Conservation (phyloP, 2,113 vertebrate genomes). For the Scatophagus argus region DNA sequence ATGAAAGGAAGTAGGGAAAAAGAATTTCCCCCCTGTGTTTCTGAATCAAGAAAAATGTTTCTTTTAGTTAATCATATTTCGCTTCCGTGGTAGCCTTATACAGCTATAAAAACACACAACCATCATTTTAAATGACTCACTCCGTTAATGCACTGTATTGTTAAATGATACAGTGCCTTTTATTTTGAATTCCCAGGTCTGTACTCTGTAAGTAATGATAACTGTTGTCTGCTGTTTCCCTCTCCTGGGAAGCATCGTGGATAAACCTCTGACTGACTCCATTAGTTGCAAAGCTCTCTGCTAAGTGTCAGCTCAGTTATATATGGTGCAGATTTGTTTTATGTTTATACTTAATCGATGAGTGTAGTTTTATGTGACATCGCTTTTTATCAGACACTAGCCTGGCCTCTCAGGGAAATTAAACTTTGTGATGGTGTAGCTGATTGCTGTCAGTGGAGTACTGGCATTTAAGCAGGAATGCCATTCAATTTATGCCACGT, state of each 20-base stretch:
- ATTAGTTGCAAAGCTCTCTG: conserved; percentile 64
- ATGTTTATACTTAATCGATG: conserved; percentile 69
- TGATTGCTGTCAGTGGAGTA: conserved; percentile 12
- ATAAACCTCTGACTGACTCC: conserved; percentile 63
- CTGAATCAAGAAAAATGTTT: not conserved
- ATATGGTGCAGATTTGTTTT: conserved; percentile 60
- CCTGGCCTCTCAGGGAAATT: conserved; percentile 61
- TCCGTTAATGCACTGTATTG: conserved; percentile 25
- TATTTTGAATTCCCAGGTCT: conserved; percentile 47
- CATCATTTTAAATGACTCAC: conserved; percentile 19
- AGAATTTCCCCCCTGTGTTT: not conserved
- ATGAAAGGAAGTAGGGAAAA: not conserved
- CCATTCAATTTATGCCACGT: conserved; percentile 18
- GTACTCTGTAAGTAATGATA: conserved; percentile 49
- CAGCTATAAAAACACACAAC: conserved; percentile 9
- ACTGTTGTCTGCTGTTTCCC: conserved; percentile 47
- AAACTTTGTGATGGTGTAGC: conserved; percentile 45
- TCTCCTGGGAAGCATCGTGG: conserved; percentile 56
- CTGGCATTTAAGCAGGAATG: conserved; percentile 6
- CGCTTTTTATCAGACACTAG: conserved; percentile 50
- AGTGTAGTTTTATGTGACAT: conserved; percentile 62
- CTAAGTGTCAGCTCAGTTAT: conserved; percentile 55
- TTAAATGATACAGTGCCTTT: conserved; percentile 53
- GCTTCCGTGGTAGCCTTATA: not conserved
- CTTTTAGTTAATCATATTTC: not conserved